Evolutionary conservation across 1,140 invertebrate genomes (phyloP), one percentile per base, ranked within the genome.

Genomic region (Dinothrombium tinctorium): DNA sequence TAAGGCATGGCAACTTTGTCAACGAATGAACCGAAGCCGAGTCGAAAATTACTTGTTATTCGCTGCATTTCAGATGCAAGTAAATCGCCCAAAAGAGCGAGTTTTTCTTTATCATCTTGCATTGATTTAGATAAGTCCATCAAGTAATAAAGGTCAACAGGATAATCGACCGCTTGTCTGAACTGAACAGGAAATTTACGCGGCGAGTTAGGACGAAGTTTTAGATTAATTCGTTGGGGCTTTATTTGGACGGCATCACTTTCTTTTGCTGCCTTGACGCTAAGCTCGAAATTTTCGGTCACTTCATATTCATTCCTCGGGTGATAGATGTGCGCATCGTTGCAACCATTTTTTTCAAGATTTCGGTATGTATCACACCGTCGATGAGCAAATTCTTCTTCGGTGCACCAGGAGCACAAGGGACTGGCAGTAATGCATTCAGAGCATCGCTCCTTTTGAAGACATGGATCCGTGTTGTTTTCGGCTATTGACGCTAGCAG

Each of bases 1-100:
- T 87, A 95, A n/a, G 90, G 89, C 78, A 92, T 89, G 1, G 89
- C 77, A 40, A 89, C 76, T 69, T 98, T 98, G 56, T 98, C 92
- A 2, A 98, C 87, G 62, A 96, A 98, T 26, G 86, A 94, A 14
- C 92, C 92, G 60, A 98, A 98, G 28, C 92, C 92, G 25, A 86
- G 56, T 31, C 74, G 67, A 58, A 96, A 94, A 54, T 95, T 84
- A 19, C 74, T 78, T 0, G 90, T 96, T 40, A 95, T 69, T 14
- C 67, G 69, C 41, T 60, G 59, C 72, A 87, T 76, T 8, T 7
- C 7, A 8, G 7, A 7, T 8, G 7, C n/a, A 8, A 28, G 7
- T 28, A 8, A 8, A 28, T 28, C 26, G 26, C 7, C 26, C 26
- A 28, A 28, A 8, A 8, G 7, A 28, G n/a, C n/a, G n/a, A 28